Conservation (phyloP, 2,888 invertebrate species). For the Bhutanitis thaidina region DNA sequence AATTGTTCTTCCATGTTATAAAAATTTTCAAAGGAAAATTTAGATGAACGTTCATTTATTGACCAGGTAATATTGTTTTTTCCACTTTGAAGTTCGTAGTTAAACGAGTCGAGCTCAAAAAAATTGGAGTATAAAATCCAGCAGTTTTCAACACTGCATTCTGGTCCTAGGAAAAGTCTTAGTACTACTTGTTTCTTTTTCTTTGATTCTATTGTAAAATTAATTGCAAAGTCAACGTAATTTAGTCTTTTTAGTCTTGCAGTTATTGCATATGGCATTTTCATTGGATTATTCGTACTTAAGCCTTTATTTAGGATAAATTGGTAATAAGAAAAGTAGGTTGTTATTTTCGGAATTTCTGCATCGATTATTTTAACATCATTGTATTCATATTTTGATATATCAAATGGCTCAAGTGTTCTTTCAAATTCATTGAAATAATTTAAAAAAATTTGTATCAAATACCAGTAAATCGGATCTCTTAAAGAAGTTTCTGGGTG, state of each 20-base stretch:
- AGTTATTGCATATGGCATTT: conserved; percentile 33
- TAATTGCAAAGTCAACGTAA: conserved; percentile 47
- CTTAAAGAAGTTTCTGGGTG: conserved; percentile 63
- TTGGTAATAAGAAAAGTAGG: conserved; percentile 54
- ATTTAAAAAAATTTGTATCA: conserved; percentile 48
- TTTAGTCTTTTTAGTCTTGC: conserved; percentile 58
- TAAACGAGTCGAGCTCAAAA: conserved; percentile 56
- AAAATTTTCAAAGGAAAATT: conserved; percentile 44
- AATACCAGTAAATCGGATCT: conserved; percentile 59
- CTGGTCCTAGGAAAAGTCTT: conserved; percentile 61
- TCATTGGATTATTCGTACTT: conserved; percentile 26
- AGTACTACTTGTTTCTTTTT: conserved; percentile 38
- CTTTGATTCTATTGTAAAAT: conserved; percentile 50
- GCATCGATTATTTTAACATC: conserved; percentile 43
- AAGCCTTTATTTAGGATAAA: conserved; percentile 49
- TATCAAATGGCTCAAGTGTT: conserved; percentile 44
- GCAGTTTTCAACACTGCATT: conserved; percentile 43
- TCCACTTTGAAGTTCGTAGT: conserved; percentile 42
- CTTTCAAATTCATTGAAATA: conserved; percentile 55
- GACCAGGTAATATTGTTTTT: conserved; percentile 51
- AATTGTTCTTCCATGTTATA: conserved; percentile 41
- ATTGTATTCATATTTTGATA: conserved; percentile 46
- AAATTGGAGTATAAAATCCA: conserved; percentile 48
- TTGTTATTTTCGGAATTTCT: conserved; percentile 46
- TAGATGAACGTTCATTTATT: conserved; percentile 39